A percentile compares a stretch with the other conserved stretches of the same genome.
Conservation (phyloP, 2,888 invertebrate species). For the Gastrophysa polygoni region DNA sequence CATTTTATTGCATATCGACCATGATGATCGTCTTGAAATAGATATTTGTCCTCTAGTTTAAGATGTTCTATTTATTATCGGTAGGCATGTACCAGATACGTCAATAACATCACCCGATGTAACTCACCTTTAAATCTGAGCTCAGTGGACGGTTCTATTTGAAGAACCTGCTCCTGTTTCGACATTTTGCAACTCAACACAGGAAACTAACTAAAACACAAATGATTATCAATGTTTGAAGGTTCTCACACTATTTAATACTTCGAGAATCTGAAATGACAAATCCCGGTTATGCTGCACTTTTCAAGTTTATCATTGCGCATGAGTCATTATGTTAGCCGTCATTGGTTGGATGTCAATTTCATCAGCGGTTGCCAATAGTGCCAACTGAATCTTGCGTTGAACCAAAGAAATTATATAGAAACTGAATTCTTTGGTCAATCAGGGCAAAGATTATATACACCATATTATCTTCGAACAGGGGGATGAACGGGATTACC, state of each 20-base stretch:
- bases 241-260: neutral
- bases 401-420: too few relatives aligned
- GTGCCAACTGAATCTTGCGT: too few relatives aligned
- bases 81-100: slow-evolving; percentile 34
- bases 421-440: too few relatives aligned
- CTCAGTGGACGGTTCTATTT: slow-evolving; percentile 87
- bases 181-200: slow-evolving; percentile 61
- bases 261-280: slow-evolving; percentile 43
- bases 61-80: slow-evolving; percentile 28
- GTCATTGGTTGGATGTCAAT: slow-evolving; percentile 11
- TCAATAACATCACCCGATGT: slow-evolving; percentile 34
- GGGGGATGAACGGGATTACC: too few relatives aligned
- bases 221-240: slow-evolving; percentile 25
- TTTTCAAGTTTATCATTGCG: slow-evolving; percentile 30
- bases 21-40: slow-evolving; percentile 15
- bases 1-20: neutral
- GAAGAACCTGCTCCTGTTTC: slow-evolving; percentile 79
- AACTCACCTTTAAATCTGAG: slow-evolving; percentile 87
- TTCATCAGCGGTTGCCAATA: neutral
- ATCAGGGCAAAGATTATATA: too few relatives aligned
- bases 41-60: slow-evolving; percentile 10
- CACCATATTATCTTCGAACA: too few relatives aligned
- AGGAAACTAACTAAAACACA: slow-evolving; percentile 40
- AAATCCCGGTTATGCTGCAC: slow-evolving; percentile 56
- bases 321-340: slow-evolving; percentile 6